Evolutionary conservation across 1,140 invertebrate species (phyloP).

Genomic region (Drosophila equinoxialis): DNA sequence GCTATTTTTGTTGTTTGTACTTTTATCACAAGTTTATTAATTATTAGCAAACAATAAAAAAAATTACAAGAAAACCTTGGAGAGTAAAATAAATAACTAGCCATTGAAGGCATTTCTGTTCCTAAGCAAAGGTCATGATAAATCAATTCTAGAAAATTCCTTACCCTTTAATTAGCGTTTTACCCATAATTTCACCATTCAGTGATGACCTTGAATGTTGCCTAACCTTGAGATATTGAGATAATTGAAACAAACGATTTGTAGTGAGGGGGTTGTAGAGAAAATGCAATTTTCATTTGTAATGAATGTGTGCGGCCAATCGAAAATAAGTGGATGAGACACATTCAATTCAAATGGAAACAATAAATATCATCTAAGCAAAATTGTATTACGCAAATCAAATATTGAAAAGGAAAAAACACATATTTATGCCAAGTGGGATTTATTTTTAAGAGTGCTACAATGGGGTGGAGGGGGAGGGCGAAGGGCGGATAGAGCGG

Average conservation of each 20-base stretch:
- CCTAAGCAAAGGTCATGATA: conserved; percentile 49
- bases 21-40: conserved; percentile 38
- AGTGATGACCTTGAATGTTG: conserved; percentile 28
- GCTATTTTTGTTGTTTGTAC: not conserved
- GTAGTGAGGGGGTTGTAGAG: not conserved
- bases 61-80: conserved; percentile 28
- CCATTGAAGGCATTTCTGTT: too few relatives aligned
- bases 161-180: not conserved
- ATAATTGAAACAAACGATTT: conserved; percentile 42
- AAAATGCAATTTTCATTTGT: conserved; percentile 34
- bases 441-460: conserved; percentile 47
- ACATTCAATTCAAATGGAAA: conserved; percentile 18
- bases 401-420: conserved; percentile 14
- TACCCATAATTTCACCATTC: conserved; percentile 25
- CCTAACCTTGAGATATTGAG: conserved; percentile 38
- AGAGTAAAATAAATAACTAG: conserved; percentile 8
- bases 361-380: conserved; percentile 38
- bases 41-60: too few relatives aligned
- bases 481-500: too few relatives aligned
- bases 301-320: conserved; percentile 26
- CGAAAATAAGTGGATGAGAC: conserved; percentile 17
- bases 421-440: conserved; percentile 53
- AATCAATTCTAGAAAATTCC: conserved; percentile 38
- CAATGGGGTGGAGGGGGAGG: conserved; percentile 1
- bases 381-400: conserved; percentile 48